These are phyloP conservation scores for Rafetus swinhoei DNA, from an alignment of 2,113 vertebrate species.

Conservation along the genomic window DNA sequence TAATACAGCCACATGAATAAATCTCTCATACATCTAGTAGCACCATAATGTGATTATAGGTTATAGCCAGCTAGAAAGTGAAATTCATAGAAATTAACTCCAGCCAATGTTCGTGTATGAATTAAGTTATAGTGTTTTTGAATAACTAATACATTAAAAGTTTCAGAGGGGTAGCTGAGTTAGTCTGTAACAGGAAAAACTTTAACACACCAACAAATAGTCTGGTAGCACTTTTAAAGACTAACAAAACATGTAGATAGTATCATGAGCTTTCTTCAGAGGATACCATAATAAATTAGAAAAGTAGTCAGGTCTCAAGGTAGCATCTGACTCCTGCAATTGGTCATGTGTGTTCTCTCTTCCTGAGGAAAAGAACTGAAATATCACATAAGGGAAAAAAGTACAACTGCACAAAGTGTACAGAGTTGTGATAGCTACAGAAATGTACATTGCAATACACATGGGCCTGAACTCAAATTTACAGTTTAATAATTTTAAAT, in stretches of 20 bases:
- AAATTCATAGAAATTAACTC: not conserved
- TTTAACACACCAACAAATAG: no score
- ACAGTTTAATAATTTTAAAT: accelerated
- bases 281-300: no score
- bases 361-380: not conserved
- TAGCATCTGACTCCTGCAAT: not conserved
- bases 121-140: not conserved
- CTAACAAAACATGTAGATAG: no score
- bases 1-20: not conserved
- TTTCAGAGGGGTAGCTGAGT: no score
- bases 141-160: not conserved
- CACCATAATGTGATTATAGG: not conserved
- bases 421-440: accelerated
- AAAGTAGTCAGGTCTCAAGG: not conserved
- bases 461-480: accelerated
- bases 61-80: not conserved
- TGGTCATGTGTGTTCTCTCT: not conserved
- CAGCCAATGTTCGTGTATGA: not conserved
- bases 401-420: accelerated
- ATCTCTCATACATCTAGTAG: not conserved
- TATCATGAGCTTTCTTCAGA: no score
- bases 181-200: no score
- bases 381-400: accelerated
- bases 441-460: accelerated
- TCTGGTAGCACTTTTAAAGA: no score